These are phyloP conservation scores for Cygnus atratus DNA, from an alignment of 2,113 vertebrate genomes.

Conservation along the genomic window DNA sequence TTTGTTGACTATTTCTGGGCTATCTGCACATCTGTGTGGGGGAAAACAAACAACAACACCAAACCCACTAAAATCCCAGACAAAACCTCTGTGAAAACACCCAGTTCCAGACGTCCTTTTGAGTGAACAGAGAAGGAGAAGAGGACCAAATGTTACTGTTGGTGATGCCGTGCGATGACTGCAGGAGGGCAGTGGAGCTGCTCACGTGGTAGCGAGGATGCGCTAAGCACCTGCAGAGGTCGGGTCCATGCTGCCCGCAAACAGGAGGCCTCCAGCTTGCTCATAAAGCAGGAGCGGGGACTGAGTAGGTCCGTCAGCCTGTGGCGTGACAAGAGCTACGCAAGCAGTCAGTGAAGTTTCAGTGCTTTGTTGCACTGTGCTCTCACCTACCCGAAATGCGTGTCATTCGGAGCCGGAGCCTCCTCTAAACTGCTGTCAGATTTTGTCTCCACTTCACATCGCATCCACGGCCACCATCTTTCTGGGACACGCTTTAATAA, in stretches of 20 bases:
- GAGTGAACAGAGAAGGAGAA: not conserved
- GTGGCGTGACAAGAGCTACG: not conserved
- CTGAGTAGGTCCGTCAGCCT: not conserved
- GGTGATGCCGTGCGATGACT: not conserved
- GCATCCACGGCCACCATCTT: no score
- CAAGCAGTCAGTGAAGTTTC: not conserved
- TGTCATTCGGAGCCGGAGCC: not conserved
- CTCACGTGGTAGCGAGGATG: fast-evolving
- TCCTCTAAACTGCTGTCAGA: not conserved
- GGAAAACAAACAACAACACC: not conserved
- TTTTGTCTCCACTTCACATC: not conserved
- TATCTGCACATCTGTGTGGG: not conserved
- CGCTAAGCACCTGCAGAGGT: not conserved
- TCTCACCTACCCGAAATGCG: not conserved
- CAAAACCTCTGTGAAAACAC: not conserved
- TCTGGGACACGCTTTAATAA: no score
- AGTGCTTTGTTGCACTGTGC: not conserved
- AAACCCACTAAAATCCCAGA: no score
- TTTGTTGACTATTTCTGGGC: not conserved
- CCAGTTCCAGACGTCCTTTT: not conserved
- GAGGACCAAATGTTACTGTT: not conserved
- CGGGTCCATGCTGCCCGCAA: not conserved
- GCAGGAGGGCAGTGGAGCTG: not conserved
- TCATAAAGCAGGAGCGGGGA: no score
- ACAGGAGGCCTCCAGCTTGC: not conserved